Base-by-base conservation (phyloP, 53 echinoderm and acorn worm species). In the Paracentrotus lividus region DNA sequence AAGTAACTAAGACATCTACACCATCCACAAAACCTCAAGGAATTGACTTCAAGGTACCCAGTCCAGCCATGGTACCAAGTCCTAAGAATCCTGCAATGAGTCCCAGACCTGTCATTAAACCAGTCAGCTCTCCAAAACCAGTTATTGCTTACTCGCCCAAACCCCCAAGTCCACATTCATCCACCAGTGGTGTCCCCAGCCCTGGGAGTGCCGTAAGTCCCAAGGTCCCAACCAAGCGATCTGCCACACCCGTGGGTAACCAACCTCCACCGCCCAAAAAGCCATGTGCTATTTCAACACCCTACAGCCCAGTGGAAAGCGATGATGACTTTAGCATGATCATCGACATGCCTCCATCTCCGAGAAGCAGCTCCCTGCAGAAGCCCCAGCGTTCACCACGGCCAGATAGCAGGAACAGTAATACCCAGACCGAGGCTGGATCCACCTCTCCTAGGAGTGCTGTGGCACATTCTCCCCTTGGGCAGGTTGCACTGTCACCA, bases 21-120 rank as follows among this genome's bases (percentile, higher is more conserved):
- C 15, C 88, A 57, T 45, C 91, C 64, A 72, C 95, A 45, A 96
- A 90, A 26, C 84, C 94, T 36, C 75, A 81, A 55, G 94, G 72
- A 52, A 77, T 88, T 86, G 97, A 98, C 90, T 97, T 98, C 84
- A 98, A 96, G 85, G 96, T 98, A 49, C 98, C 98, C 13, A 98
- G 98, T 92, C 97, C 98, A 56, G 98, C 97, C 16, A 93, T 98
- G 90, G 94, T 95, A 60, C 96, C 97, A 42, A 98, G 96, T 93
- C 95, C 96, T 2, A 97, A 95, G 77, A 57, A 33, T 53, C 58
- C 92, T 1, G 58, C n/a, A 56, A 4, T 78, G n/a, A 97, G 97
- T 88, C 97, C 98, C 27, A 96, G 96, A 36, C 94, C 94, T 24
- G 67, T 85, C 7, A 77, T 93, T 13, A 96, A 96, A 84, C 94